These are phyloP conservation scores for Maniola jurtina DNA, from an alignment of 1,140 invertebrate species.

Conservation along the genomic window DNA sequence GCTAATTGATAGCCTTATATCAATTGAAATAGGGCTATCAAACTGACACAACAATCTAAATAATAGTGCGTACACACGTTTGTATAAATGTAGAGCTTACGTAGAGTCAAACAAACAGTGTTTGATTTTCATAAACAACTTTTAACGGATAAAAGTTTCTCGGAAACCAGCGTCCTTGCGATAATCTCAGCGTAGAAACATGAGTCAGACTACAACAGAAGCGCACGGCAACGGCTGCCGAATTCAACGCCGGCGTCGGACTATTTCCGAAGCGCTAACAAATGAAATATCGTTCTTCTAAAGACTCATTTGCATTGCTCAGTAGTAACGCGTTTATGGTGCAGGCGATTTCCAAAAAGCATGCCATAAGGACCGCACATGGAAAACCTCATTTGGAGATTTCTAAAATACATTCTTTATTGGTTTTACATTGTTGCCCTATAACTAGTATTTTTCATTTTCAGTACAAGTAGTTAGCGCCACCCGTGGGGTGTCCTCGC, in stretches of 20 bases:
- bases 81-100: conserved; percentile 5
- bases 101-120: conserved; percentile 28
- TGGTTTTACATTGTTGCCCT: no score
- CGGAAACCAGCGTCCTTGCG: conserved; percentile 58
- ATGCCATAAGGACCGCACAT: no score
- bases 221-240: conserved; percentile 54
- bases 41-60: background rate
- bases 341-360: no score
- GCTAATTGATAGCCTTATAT: no score
- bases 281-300: conserved; percentile 22
- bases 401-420: no score
- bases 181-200: conserved; percentile 55
- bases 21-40: no score
- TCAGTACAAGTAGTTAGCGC: no score
- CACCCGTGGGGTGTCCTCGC: no score
- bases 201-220: conserved; percentile 54
- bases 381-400: no score
- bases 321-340: no score
- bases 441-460: no score
- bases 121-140: conserved; percentile 34
- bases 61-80: conserved; percentile 1
- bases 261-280: conserved; percentile 46
- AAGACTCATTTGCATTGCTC: no score
- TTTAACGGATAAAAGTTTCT: conserved; percentile 21
- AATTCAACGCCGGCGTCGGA: conserved; percentile 38